Base-by-base conservation (phyloP, 2,888 invertebrate genomes). In the Notocelia uddmanniana region DNA sequence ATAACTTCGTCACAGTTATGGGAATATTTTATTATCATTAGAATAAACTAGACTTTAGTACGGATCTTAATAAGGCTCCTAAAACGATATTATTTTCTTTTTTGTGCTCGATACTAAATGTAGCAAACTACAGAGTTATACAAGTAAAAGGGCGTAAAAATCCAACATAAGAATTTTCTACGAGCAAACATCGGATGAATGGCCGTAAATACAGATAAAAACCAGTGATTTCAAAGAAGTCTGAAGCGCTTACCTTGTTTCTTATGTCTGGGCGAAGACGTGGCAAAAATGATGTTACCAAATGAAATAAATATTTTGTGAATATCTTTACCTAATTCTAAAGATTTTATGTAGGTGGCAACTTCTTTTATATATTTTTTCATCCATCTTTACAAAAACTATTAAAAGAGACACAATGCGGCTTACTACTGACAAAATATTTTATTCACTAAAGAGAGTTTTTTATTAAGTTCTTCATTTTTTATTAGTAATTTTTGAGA, bases 251-350 rank as follows among this genome's bases (percentile, higher is more conserved):
- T n/a, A n/a, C n/a, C 60, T 10, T 21, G 23, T 15, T 52, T 21
- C 45, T 21, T 63, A 52, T 50, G 50, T 15, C 15, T 52, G 31
- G 19, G 3, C 52, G 31, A 15, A 48, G 15, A 63, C 34, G 52
- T 63, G 63, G 52, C 21, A 26, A 31, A 50, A 21, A n/a, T n/a
- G n/a, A 63, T 63, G 34, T 63, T 34, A 52, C 52, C 34, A 52
- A 34, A 59, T 41, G 41, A 48, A 63, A 63, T 3, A n/a, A 23
- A 52, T 50, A 50, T 63, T 19, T 63, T 19, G 15, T 19, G 19
- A 63, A 63, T 19, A 52, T 50, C 2, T 63, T 63, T 34, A n/a
- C n/a, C n/a, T n/a, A 52, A 63, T 63, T 31, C 13, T 10, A 52
- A 48, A 63, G 9, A 19, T 0, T 19, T 21, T 37, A 21, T 21